A percentile compares a stretch with the other conserved stretches of the same genome.
Evolutionary conservation across 2,113 vertebrate species (phyloP).

Genomic region (Cyprinodon tularosa): DNA sequence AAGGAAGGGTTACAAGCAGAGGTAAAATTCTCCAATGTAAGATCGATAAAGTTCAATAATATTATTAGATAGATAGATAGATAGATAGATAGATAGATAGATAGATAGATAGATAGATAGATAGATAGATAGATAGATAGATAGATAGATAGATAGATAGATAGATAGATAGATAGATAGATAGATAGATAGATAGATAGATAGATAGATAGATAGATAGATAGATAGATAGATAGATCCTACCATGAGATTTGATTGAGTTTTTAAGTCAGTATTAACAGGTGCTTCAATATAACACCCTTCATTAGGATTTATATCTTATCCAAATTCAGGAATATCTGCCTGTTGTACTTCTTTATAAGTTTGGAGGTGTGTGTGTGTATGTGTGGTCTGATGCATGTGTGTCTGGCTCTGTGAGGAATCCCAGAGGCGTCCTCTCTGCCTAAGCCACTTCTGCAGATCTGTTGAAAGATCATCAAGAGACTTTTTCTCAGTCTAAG

Average conservation of each 20-base stretch:
- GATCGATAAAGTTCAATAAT: too few species aligned
- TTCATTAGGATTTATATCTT: neutral
- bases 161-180: too few species aligned
- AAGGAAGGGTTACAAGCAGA: too few species aligned
- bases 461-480: conserved; percentile 68
- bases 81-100: neutral
- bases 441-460: conserved; percentile 69
- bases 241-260: neutral
- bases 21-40: too few species aligned
- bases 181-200: neutral
- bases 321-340: conserved; percentile 13
- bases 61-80: conserved; percentile 7
- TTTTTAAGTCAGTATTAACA: neutral
- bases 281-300: neutral
- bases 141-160: too few species aligned
- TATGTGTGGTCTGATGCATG: conserved; percentile 20
- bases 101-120: too few species aligned
- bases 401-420: conserved; percentile 40
- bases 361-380: conserved; percentile 19
- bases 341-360: conserved; percentile 8
- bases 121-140: too few species aligned
- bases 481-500: conserved; percentile 55
- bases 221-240: conserved; percentile 2
- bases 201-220: conserved; percentile 10
- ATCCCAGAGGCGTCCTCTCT: conserved; percentile 58